These are phyloP conservation scores for Latrodectus elegans DNA, from an alignment of 2,888 invertebrate genomes.

Conservation along the genomic window DNA sequence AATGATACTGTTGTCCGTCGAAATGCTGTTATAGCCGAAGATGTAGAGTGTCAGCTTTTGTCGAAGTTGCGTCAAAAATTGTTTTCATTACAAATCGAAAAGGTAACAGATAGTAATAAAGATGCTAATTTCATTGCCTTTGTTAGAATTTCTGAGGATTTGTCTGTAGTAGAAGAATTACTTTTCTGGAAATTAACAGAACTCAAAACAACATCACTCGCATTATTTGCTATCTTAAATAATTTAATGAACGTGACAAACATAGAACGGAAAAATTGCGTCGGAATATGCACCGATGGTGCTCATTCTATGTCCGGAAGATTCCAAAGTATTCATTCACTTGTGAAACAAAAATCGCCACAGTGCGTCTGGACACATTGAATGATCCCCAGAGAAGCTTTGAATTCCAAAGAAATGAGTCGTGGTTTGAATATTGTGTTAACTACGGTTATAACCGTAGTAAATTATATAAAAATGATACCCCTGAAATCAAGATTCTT, in stretches of 20 bases:
- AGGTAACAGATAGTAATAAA: conserved; percentile 40
- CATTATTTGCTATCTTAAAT: conserved; percentile 33
- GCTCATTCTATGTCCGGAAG: conserved; percentile 55
- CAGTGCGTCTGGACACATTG: too few relatives aligned
- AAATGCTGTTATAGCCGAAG: too few relatives aligned
- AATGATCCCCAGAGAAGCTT: too few relatives aligned
- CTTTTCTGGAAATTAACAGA: conserved; percentile 32
- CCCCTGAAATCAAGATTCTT: too few relatives aligned
- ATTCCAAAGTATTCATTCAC: neutral
- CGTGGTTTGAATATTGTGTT: too few relatives aligned
- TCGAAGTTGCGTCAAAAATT: conserved; percentile 52
- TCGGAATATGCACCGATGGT: conserved; percentile 58
- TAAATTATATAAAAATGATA: too few relatives aligned
- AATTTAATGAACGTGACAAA: conserved; percentile 42
- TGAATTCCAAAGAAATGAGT: too few relatives aligned
- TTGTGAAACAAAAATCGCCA: too few relatives aligned
- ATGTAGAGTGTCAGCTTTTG: conserved; percentile 54
- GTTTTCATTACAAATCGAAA: conserved; percentile 18
- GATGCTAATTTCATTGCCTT: conserved; percentile 36
- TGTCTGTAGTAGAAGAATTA: conserved; percentile 40
- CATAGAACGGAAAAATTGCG: conserved; percentile 51
- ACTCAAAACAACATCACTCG: conserved; percentile 33
- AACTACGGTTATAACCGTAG: too few relatives aligned
- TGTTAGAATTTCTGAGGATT: conserved; percentile 30
- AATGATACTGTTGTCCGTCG: too few relatives aligned